phyloP scores from a whole-genome alignment of 2,797 vertebrate species.

The Lepilemur ruficaudatus region DNA sequence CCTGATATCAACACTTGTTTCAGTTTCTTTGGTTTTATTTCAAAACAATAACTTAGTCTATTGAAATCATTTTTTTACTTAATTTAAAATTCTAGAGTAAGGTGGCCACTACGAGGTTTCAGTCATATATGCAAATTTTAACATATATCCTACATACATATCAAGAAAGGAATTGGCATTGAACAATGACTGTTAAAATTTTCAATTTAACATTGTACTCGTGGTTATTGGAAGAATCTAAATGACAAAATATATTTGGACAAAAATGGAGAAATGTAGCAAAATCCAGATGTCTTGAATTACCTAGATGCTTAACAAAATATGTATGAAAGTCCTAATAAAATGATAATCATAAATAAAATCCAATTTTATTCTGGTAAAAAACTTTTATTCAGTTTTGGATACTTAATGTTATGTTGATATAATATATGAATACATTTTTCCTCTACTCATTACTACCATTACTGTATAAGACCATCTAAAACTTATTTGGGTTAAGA shows the following conservation, averaged over 20 bases:
- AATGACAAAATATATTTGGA: background rate
- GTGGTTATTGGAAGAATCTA: background rate
- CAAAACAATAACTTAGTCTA: background rate
- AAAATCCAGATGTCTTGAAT: conserved; percentile 40
- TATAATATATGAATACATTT: background rate
- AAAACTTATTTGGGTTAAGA: conserved; percentile 44
- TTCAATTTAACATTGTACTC: background rate
- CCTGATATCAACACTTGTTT: background rate
- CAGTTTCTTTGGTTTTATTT: conserved; percentile 18
- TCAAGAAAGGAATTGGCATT: background rate
- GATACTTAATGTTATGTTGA: background rate
- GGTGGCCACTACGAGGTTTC: background rate
- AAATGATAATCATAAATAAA: conserved; percentile 28
- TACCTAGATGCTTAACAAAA: background rate
- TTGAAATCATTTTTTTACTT: background rate
- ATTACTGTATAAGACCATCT: background rate
- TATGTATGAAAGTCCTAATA: background rate
- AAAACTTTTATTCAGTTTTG: background rate
- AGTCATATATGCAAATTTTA: background rate
- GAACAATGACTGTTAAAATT: conserved; percentile 5
- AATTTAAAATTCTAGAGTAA: conserved; percentile 60
- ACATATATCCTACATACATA: background rate
- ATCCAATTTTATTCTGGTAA: background rate
- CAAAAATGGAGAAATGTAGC: background rate
- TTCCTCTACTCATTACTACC: background rate